Evolutionary conservation across 2,797 vertebrate genomes (phyloP).

Genomic region (Protonibea diacanthus): DNA sequence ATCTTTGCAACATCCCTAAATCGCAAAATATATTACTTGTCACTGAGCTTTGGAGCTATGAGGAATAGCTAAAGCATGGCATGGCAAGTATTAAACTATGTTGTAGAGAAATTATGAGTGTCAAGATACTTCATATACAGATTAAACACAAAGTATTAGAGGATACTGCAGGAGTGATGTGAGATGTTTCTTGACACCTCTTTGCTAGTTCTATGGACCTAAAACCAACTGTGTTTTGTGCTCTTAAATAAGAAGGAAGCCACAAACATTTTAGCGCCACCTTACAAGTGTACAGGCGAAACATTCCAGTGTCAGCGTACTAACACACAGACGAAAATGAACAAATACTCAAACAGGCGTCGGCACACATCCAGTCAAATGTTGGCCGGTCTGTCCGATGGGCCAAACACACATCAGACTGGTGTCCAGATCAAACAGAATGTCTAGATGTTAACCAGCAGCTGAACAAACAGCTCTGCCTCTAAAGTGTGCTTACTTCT

Average conservation of each 20-base stretch:
- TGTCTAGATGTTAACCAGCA: conserved; percentile 72
- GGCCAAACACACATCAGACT: conserved; percentile 46
- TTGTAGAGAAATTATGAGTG: background rate
- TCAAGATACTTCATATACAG: background rate
- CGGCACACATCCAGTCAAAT: conserved; percentile 17
- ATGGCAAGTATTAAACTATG: background rate
- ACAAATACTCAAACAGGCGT: conserved; percentile 13
- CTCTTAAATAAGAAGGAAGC: background rate
- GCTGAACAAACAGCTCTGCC: conserved; percentile 81
- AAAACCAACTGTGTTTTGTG: background rate
- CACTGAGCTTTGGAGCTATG: background rate
- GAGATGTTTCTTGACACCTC: background rate
- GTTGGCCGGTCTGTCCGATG: conserved; percentile 3
- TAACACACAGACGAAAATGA: background rate
- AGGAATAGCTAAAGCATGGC: background rate
- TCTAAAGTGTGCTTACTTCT: conserved; percentile 70
- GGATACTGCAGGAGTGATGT: background rate
- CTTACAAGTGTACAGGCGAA: background rate
- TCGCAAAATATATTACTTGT: background rate
- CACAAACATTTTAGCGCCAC: background rate
- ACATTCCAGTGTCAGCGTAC: background rate
- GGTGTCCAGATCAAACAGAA: conserved; percentile 75
- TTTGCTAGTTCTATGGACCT: background rate
- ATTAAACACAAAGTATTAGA: background rate
- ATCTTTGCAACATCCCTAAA: background rate